Evolutionary conservation across 2,113 vertebrate genomes (phyloP), one percentile per base, ranked within the genome.

Genomic region (Emydura subglobosa): DNA sequence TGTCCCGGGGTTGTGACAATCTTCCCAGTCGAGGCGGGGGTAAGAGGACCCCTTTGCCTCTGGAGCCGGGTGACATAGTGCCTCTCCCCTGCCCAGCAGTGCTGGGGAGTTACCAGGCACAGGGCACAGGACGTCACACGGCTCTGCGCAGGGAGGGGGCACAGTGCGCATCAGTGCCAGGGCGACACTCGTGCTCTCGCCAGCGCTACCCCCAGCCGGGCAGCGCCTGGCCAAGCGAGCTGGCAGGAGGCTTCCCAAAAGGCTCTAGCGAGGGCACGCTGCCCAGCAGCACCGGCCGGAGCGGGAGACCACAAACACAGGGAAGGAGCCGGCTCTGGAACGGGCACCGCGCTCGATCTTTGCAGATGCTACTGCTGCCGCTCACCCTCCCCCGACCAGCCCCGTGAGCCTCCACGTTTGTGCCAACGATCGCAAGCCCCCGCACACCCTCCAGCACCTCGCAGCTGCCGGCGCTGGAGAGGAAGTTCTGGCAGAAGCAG

Each of bases 401-500:
- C 17, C 34, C 34, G 19, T 10, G 65, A 72, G 34, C 65, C 65
- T n/a, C 65, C 65, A 16, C 7, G 4, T 8, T n/a, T 10, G 34
- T 39, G 34, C n/a, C 65, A 39, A 98, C 96, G 99, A 99, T 98
- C 97, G 99, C 85, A 99, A 99, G 97, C 98, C 98, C 96, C 6
- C 98, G 98, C 83, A 99, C 98, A 14, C 98, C 98, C 88, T 99
- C 99, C 97, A 99, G 98, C 95, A 99, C 99, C 96, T 98, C 99
- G 3, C 99, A 99, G 97, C 98, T 99, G 61, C 98, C 99, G 84
- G 98, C 99, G 6, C 97, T 99, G 95, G 99, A 99, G 97, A 98
- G 99, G 94, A 99, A 99, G 96, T 99, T 99, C 90, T 97, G 99
- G 7, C 99, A 99, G 97, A 99, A 99, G 94, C 99, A 99, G 96